phyloP scores from a whole-genome alignment of 2,113 vertebrate genomes.

The Hoplias malabaricus region DNA sequence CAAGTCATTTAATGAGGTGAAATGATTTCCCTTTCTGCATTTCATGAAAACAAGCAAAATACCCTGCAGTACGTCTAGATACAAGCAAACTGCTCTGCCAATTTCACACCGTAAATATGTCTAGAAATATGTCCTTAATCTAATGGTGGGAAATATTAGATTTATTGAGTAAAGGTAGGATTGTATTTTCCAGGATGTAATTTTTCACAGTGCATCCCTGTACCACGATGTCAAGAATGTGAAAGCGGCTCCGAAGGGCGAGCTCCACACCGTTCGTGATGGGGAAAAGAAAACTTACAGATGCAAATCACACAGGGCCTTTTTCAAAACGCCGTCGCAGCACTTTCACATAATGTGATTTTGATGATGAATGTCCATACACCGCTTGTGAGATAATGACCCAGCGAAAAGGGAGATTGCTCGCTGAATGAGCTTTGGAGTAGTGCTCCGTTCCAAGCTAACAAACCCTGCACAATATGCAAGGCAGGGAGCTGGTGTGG shows the following conservation, averaged over 20 bases:
- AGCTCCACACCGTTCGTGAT: slow-evolving; percentile 7
- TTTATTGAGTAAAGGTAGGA: background rate
- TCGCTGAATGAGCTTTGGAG: background rate
- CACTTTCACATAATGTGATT: slow-evolving; percentile 38
- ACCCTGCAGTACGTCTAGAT: too few relatives aligned
- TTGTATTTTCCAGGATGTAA: background rate
- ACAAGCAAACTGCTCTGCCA: too few relatives aligned
- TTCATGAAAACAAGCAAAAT: too few relatives aligned
- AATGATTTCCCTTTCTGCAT: too few relatives aligned
- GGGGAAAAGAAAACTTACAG: slow-evolving; percentile 11
- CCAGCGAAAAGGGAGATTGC: slow-evolving; percentile 27
- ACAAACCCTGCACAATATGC: background rate
- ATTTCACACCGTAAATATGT: too few relatives aligned
- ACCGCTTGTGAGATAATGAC: slow-evolving; percentile 30
- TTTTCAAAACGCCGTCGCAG: slow-evolving; percentile 29
- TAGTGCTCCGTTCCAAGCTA: background rate
- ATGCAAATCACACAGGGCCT: slow-evolving; percentile 36
- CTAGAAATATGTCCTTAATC: too few relatives aligned
- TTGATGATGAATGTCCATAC: slow-evolving; percentile 36
- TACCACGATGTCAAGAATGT: background rate
- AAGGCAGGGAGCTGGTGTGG: background rate
- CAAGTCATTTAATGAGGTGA: too few relatives aligned
- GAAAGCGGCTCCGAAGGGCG: background rate
- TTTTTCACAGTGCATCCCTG: background rate
- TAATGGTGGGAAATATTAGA: too few relatives aligned